phyloP scores from a whole-genome alignment of 2,888 invertebrate species.

The Archips xylosteana region DNA sequence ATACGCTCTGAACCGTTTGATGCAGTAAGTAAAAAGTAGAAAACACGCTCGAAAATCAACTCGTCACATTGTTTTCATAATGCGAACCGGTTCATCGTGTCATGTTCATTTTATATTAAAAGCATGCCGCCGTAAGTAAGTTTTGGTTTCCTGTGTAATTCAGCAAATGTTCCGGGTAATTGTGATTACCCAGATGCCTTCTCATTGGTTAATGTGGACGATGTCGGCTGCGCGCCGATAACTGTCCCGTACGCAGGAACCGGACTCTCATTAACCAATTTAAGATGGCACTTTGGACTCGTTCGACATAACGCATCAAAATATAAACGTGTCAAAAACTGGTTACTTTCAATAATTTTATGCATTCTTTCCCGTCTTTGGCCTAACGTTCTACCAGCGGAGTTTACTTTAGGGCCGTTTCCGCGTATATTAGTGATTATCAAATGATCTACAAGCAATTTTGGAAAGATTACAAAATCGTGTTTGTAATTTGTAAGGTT shows the following conservation, averaged over 20 bases:
- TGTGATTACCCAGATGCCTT: slow-evolving; percentile 62
- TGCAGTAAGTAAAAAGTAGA: not conserved
- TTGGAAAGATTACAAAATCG: not conserved
- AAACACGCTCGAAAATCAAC: not conserved
- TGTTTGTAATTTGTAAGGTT: not conserved
- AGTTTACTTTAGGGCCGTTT: not conserved
- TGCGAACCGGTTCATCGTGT: slow-evolving; percentile 5
- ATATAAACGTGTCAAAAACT: slow-evolving; percentile 36
- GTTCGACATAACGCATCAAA: slow-evolving; percentile 48
- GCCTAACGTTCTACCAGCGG: not conserved
- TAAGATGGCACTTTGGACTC: slow-evolving; percentile 70
- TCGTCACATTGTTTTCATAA: slow-evolving; percentile 8
- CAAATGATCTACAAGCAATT: not conserved
- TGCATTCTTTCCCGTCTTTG: slow-evolving; percentile 2
- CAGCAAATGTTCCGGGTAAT: slow-evolving; percentile 68
- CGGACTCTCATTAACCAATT: slow-evolving; percentile 77
- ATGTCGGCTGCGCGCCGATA: slow-evolving; percentile 71
- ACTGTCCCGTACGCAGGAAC: slow-evolving; percentile 72
- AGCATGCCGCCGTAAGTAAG: not conserved
- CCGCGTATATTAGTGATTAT: not conserved
- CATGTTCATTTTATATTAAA: not conserved
- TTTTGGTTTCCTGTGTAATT: slow-evolving; percentile 66
- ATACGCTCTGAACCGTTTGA: not conserved
- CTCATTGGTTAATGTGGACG: slow-evolving; percentile 71
- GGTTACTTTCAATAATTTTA: slow-evolving; percentile 1